Conservation (phyloP, 2,797 vertebrate species). For the Myotis myotis region DNA sequence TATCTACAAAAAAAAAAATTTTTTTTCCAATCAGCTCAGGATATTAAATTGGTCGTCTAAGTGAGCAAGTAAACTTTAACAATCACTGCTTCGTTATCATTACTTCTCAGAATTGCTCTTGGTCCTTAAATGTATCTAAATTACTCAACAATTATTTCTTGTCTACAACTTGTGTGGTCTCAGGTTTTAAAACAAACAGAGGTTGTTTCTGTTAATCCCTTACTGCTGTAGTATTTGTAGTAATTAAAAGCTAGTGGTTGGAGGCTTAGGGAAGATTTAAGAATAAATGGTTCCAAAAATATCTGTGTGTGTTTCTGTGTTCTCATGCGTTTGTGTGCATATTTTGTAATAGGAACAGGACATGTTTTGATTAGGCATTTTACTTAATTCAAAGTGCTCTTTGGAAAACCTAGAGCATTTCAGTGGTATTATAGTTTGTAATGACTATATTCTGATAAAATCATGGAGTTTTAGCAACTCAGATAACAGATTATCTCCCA, state of each 20-base stretch:
- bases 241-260: constrained; percentile 70
- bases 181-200: constrained; percentile 76
- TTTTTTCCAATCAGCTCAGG: background rate
- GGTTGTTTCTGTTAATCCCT: constrained; percentile 55
- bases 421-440: constrained; percentile 68
- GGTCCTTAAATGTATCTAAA: constrained; percentile 68
- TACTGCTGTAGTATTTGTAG: constrained; percentile 44
- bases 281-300: constrained; percentile 63
- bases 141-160: constrained; percentile 62
- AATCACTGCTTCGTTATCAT: constrained; percentile 22
- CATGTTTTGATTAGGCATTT: constrained; percentile 67
- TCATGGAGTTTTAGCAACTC: background rate
- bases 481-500: background rate
- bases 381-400: constrained; percentile 59
- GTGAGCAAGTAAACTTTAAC: constrained; percentile 37
- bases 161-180: constrained; percentile 80
- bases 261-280: constrained; percentile 54
- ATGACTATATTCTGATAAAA: constrained; percentile 30
- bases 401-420: constrained; percentile 49
- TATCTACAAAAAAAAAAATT: background rate
- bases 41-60: background rate
- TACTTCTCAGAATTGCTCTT: constrained; percentile 50
- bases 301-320: background rate
- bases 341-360: background rate
- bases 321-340: background rate